Evolutionary conservation across 1,140 invertebrate species (phyloP), one percentile per base, ranked within the genome.

Genomic region (Triops longicaudatus): DNA sequence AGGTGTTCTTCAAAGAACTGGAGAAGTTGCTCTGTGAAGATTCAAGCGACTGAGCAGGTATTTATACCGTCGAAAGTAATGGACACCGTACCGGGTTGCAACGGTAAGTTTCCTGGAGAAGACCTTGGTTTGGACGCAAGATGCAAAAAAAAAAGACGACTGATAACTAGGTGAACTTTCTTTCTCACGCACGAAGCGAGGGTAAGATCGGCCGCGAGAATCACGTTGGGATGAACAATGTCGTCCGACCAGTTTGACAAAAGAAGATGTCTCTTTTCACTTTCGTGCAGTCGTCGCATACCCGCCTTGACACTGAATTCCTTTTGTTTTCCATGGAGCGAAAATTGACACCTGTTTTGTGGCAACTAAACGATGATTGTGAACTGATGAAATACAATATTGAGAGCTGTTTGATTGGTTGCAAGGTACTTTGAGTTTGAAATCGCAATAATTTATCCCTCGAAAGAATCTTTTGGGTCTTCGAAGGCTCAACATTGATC

Each of bases 151-250:
- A n/a, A n/a, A n/a, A n/a, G n/a, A n/a, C n/a, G 22, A 17, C 5
- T 63, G 6, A 10, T 22, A 17, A 63, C 50, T 63, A 9, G 50
- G 50, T 63, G 50, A 63, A 63, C 50, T 63, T 63, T 63, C 50
- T 63, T 63, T 63, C 50, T 63, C 50, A 63, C 50, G 50, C 50
- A 63, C 50, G 50, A 63, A 63, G 17, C 22, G n/a, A n/a, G n/a
- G n/a, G n/a, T n/a, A n/a, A n/a, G n/a, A n/a, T n/a, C n/a, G 50
- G 17, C 17, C 5, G 50, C 50, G 14, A 63, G 50, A 14, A 63
- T 63, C 50, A 63, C 50, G 50, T 17, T 63, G 50, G 10, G 10
- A 63, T 63, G 50, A 63, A 63, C 50, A 63, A 63, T 63, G 50
- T 63, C 50, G 50, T 22, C 22, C 50, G 50, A 63, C 50, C 10